phyloP scores from a whole-genome alignment of 2,113 vertebrate genomes.

The Stegostoma tigrinum region DNA sequence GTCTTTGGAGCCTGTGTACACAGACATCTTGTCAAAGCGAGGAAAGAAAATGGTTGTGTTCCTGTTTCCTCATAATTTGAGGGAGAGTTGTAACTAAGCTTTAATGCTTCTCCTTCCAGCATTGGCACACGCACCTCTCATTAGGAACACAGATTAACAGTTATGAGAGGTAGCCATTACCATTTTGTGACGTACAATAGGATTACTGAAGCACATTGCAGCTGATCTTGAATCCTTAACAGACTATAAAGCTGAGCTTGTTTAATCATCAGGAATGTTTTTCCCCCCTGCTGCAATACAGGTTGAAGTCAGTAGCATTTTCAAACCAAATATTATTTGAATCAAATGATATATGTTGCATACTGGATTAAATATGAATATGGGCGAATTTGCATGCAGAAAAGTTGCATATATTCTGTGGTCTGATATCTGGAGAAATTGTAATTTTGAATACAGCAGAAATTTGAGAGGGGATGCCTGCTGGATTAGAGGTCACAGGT shows the following conservation, averaged over 20 bases:
- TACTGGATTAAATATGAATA: not conserved
- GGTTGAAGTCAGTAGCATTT: not conserved
- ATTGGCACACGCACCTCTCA: not conserved
- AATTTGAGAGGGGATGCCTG: not conserved
- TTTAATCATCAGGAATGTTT: not conserved
- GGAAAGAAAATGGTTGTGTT: not conserved
- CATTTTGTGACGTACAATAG: no score
- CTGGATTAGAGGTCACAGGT: not conserved
- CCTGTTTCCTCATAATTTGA: not conserved
- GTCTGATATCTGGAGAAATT: not conserved
- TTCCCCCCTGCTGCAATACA: no score
- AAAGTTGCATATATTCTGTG: not conserved
- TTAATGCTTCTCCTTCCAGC: not conserved
- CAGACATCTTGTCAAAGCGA: not conserved
- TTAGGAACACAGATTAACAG: not conserved
- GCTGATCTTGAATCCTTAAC: no score
- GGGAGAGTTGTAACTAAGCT: not conserved
- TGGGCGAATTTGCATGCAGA: not conserved
- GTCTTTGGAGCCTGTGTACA: not conserved
- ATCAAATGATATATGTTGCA: not conserved
- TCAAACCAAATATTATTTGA: not conserved
- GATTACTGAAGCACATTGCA: not conserved
- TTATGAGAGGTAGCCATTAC: not conserved
- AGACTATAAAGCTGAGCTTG: not conserved
- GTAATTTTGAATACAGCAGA: not conserved